Base-by-base conservation (phyloP, 2,797 vertebrate species). In the Sebastes hubbsi region DNA sequence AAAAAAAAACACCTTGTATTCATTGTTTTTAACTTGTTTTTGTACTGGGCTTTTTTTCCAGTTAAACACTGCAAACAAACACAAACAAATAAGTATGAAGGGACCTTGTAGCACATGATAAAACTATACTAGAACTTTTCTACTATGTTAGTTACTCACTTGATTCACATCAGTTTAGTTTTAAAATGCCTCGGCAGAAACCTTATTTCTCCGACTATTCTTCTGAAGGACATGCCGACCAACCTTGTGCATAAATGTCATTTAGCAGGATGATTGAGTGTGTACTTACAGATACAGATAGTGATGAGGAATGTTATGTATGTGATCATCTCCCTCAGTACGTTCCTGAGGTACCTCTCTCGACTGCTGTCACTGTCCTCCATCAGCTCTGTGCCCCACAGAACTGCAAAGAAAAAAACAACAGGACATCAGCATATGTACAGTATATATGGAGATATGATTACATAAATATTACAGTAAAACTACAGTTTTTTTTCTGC, bases 311-410 rank as follows among this genome's bases (percentile, higher is more conserved):
- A 99, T 18, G 96, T 71, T 4, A 97, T 7, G 59, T 99, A 99
- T 0, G 97, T 99, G 77, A 97, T 72, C 95, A 99, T 92, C 90
- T 99, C 98, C 83, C 98, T 95, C 52, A 99, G 86, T 56, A 98
- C 92, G 3, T 97, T 99, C 91, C 94, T 97, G 81, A 99, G 95
- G 77, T 99, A 99, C 36, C 93, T 92, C 91, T 99, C 99, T 88
- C 99, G 94, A 88, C 95, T 97, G 82, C 94, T 97, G 93, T 95
- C 96, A 77, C 91, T 96, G 88, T 99, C 97, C 86, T 98, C 98
- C 96, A 98, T 97, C 78, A 98, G 94, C 71, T 98, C 96, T 32
- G 98, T 99, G 29, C 98, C 97, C 98, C 99, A 99, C 72, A 99
- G 91, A 91, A 97, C 99, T 99, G 88, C 46, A 90, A 80, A 80